These are phyloP conservation scores for Branchinecta lynchi DNA, from an alignment of 1,140 invertebrate genomes.

Conservation along the genomic window DNA sequence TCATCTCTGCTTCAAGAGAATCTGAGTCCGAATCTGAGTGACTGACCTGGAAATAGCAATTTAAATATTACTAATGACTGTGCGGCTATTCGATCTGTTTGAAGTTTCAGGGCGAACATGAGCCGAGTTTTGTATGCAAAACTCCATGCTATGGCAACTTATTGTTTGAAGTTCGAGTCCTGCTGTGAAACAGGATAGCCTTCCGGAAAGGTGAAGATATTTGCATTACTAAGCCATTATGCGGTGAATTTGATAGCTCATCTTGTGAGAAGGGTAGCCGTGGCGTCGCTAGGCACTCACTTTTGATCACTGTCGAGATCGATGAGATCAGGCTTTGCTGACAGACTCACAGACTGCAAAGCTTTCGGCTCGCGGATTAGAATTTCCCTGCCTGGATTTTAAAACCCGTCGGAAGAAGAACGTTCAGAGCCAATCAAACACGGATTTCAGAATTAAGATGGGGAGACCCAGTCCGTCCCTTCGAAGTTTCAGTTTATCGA, in stretches of 20 bases:
- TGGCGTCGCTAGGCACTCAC: too few species aligned
- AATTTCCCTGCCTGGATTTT: too few species aligned
- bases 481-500: too few species aligned
- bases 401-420: too few species aligned
- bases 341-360: too few species aligned
- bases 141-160: background rate
- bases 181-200: background rate
- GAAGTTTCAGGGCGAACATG: background rate
- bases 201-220: background rate
- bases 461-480: too few species aligned
- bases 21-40: background rate
- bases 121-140: background rate
- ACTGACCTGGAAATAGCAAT: background rate
- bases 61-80: constrained; percentile 7
- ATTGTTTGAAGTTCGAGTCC: background rate
- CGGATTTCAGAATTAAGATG: too few species aligned
- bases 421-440: too few species aligned
- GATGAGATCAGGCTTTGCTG: too few species aligned
- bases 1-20: background rate
- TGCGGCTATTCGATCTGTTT: background rate
- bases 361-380: too few species aligned
- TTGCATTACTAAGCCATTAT: background rate
- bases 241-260: background rate
- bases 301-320: too few species aligned
- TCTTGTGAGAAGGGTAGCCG: too few species aligned